phyloP scores from a whole-genome alignment of 2,113 vertebrate genomes.

The Cyanoliseus patagonus region DNA sequence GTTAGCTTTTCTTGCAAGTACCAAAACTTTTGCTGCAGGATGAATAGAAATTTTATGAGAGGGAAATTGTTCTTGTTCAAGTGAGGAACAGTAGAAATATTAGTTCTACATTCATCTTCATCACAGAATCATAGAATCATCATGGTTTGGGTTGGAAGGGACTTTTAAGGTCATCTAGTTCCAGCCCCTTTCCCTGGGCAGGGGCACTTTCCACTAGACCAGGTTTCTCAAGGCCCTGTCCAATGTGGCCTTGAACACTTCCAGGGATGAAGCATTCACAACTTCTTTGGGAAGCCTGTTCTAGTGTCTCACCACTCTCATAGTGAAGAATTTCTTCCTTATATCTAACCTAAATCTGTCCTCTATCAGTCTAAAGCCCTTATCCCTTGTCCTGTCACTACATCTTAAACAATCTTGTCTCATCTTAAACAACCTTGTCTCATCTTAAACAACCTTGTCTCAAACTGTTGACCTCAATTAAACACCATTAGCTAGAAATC shows the following conservation, averaged over 20 bases:
- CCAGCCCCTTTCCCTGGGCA: background rate
- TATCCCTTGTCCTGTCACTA: background rate
- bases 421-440: background rate
- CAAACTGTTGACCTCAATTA: background rate
- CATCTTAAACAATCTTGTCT: background rate
- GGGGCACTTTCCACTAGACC: background rate
- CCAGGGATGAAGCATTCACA: background rate
- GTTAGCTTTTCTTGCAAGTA: background rate
- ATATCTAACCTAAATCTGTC: background rate
- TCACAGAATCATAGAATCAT: background rate
- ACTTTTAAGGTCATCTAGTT: background rate
- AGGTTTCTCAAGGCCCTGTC: background rate
- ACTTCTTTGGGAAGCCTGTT: background rate
- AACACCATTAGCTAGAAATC: background rate
- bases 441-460: background rate
- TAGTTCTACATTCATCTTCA: background rate
- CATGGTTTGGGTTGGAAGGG: background rate
- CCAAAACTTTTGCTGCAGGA: background rate
- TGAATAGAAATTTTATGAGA: background rate
- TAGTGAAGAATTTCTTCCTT: background rate
- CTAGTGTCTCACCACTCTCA: background rate
- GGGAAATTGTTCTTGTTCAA: background rate
- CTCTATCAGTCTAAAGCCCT: background rate
- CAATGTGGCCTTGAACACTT: background rate
- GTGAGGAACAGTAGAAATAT: background rate